Base-by-base conservation (phyloP, 2,888 invertebrate genomes). In the Antheraea yamamai region DNA sequence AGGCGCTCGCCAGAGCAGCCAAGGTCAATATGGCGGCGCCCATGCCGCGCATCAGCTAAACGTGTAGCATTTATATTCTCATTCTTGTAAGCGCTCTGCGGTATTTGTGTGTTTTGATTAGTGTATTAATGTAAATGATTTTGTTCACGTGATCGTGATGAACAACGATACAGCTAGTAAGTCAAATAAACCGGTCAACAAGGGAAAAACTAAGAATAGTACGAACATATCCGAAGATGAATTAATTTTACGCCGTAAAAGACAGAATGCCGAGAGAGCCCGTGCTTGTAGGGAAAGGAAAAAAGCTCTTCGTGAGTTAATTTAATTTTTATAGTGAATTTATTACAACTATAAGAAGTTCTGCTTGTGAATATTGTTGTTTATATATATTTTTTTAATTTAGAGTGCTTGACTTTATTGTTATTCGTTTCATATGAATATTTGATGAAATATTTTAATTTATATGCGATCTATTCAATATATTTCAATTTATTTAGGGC, bases 371-470 rank as follows among this genome's bases (percentile, higher is more conserved):
- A 55, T 55, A 18, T 55, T 55, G 55, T 18, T 18, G 0, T 55
- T 20, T 55, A 55, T 55, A 6, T 20, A 55, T 55, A n/a, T 55
- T 6, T 20, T 55, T 55, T 16, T 55, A 55, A 55, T 55, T 55
- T 55, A 14, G 55, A 55, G 20, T 16, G 16, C 55, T 55, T 52
- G 52, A 52, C 6, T 52, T 58, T 58, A 20, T n/a, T 23, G 7
- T 61, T 30, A 66, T 6, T 66, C 4, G 6, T 30, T 30, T 66
- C 64, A 16, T 30, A 66, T 66, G 64, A 66, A 26, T 66, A 66
- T 66, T 66, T 30, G 16, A 16, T 66, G 26, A 66, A 66, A 26
- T 66, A 66, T 66, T 66, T 66, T 66, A 66, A 66, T 66, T 66
- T 26, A 30, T 66, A 66, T 66, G 16, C 30, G 4, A 30, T 66